Evolutionary conservation across 92 coral and sea anemone species (phyloP), one percentile per base, ranked within the genome.

Genomic region (Parazoanthus swiftii): DNA sequence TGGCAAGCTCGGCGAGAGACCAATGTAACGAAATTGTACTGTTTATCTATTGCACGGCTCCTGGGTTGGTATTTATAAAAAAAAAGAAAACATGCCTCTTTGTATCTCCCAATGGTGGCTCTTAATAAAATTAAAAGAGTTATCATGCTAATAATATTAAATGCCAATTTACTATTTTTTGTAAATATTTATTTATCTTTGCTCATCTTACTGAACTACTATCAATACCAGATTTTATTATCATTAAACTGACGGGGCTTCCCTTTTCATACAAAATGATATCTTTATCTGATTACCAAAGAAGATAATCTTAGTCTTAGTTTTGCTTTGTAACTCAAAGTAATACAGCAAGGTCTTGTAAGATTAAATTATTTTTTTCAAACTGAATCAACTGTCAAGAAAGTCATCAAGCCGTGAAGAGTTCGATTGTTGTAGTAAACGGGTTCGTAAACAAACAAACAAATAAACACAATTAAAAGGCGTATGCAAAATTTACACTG

Each of bases 361-460:
- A 54, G 59, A 54, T 54, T 11, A 29, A 29, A 29, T 54, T 14
- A 13, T 54, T 54, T 63, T 63, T 21, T 63, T 63, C 25, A 63
- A 14, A 63, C 25, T 63, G 70, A 63, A 63, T 20, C 21, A 63
- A 5, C 26, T 63, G 70, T 63, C 70, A 63, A 63, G 2, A 23
- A 63, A 63, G 21, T 26, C 20, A 18, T 63, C 6, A 3, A 63
- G 25, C 70, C 25, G 26, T 63, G 70, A 63, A 0, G 3, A 9
- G 63, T 50, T 37, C 35, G 48, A 56, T 58, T 81, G 74, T 81
- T 81, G 5, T 81, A 4, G 29, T 58, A 59, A 38, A 56, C 85
- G 20, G 72, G 70, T 54, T 59, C 74, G 74, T 81, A 35, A 59
- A 59, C 85, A 81, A 81, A 81, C 84, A 54, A 39, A 79, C 16